A percentile compares a stretch with the other conserved stretches of the same genome.
Evolutionary conservation across 2,797 vertebrate genomes (phyloP).

Genomic region (Etheostoma nigrum): DNA sequence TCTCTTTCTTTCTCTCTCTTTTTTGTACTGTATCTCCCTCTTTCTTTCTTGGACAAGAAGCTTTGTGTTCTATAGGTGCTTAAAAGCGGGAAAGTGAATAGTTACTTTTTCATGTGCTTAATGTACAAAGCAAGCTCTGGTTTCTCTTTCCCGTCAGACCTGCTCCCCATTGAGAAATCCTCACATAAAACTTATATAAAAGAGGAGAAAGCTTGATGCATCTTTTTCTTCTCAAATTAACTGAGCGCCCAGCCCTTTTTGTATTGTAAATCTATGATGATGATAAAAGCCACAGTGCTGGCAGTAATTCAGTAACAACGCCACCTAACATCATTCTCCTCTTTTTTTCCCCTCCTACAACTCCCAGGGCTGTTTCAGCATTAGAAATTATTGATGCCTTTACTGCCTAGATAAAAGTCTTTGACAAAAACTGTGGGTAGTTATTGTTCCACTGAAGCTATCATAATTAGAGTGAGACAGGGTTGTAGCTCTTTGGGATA

Average conservation of each 20-base stretch:
- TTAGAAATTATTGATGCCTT: conserved; percentile 81
- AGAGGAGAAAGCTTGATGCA: conserved; percentile 34
- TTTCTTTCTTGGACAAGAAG: conserved; percentile 69
- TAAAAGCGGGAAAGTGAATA: conserved; percentile 56
- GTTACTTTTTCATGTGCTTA: conserved; percentile 53
- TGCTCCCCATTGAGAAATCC: conserved; percentile 43
- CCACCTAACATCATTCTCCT: conserved; percentile 68
- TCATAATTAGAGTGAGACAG: conserved; percentile 55
- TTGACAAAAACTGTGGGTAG: conserved; percentile 67
- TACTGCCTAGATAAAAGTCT: conserved; percentile 75
- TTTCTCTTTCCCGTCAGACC: conserved; percentile 50
- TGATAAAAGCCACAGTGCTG: conserved; percentile 59
- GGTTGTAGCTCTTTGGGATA: conserved; percentile 44
- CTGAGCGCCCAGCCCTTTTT: conserved; percentile 37
- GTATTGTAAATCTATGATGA: conserved; percentile 59
- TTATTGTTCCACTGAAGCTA: conserved; percentile 63
- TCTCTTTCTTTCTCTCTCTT: conserved; percentile 42
- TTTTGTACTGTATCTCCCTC: conserved; percentile 57
- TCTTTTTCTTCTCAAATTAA: conserved; percentile 60
- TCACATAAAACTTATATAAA: conserved; percentile 64
- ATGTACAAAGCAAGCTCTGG: conserved; percentile 48
- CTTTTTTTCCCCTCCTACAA: conserved; percentile 47
- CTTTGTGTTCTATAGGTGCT: conserved; percentile 70
- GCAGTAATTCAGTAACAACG: conserved; percentile 64
- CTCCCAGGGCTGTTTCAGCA: conserved; percentile 75